A percentile compares a stretch with the other conserved stretches of the same genome.
These are phyloP conservation scores for Aepyceros melampus DNA, from an alignment of 2,113 vertebrate genomes.

Conservation along the genomic window DNA sequence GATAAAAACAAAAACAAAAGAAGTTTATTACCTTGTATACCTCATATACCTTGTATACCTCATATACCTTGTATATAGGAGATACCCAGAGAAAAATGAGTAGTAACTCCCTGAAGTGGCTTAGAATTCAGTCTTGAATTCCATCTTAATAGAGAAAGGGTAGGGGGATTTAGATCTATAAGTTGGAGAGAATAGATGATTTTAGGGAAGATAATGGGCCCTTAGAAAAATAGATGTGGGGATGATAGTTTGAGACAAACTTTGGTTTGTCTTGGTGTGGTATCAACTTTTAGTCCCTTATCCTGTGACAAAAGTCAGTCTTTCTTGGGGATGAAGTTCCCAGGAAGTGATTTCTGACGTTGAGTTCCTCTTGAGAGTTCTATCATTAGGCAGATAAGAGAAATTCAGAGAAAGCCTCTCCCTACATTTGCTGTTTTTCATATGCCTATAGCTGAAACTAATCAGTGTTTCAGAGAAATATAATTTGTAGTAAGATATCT, in stretches of 20 bases:
- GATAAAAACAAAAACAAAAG: neutral
- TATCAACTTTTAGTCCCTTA: neutral
- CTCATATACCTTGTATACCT: neutral
- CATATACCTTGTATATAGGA: neutral
- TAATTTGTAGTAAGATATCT: neutral
- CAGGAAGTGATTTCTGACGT: neutral
- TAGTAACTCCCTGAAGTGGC: neutral
- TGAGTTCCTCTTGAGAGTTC: neutral
- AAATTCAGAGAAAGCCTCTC: neutral
- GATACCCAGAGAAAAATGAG: neutral
- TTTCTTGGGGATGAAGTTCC: neutral
- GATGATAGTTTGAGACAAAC: neutral
- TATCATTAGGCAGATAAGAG: neutral
- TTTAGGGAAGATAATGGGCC: neutral
- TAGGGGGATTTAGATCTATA: neutral
- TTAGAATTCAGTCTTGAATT: neutral
- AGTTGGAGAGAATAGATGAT: neutral
- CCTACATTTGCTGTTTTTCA: neutral
- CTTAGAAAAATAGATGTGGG: neutral
- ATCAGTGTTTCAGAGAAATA: neutral
- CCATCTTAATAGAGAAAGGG: neutral
- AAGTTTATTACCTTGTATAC: neutral
- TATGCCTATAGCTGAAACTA: neutral
- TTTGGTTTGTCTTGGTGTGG: neutral
- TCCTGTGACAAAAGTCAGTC: neutral